Conservation (phyloP, 1,140 invertebrate genomes). For the Drosophila ohnishii region DNA sequence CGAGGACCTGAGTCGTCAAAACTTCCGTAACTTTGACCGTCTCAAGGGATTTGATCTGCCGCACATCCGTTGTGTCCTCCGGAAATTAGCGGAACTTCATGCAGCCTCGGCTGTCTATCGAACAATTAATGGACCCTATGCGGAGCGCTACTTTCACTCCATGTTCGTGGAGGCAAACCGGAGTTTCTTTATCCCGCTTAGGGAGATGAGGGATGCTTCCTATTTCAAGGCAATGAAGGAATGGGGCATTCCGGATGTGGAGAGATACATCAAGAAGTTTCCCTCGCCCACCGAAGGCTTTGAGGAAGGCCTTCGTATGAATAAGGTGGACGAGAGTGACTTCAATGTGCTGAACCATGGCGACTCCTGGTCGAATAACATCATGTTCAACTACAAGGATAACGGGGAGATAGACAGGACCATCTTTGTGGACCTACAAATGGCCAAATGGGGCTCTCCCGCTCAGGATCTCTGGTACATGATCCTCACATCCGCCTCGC, state of each 20-base stretch:
- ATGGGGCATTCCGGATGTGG: conserved; percentile 56
- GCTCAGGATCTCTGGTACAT: conserved; percentile 68
- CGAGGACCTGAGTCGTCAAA: conserved; percentile 85
- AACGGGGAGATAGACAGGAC: conserved; percentile 71
- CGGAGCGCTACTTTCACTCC: conserved; percentile 23
- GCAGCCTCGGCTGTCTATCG: conserved; percentile 82
- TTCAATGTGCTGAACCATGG: conserved; percentile 87
- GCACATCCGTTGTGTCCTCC: conserved; percentile 83
- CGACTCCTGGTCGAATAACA: conserved; percentile 84
- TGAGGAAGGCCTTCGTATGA: conserved; percentile 21
- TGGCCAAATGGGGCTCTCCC: conserved; percentile 64
- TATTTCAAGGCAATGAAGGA: conserved; percentile 41
- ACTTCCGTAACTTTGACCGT: conserved; percentile 84
- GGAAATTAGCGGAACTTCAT: conserved; percentile 84
- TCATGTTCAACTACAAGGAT: conserved; percentile 80
- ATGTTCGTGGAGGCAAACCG: conserved; percentile 51
- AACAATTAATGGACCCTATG: conserved; percentile 59
- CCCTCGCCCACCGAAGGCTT: conserved; percentile 14
- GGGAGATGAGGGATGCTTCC: conserved; percentile 11
- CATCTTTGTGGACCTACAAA: conserved; percentile 63
- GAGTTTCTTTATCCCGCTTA: conserved; percentile 24
- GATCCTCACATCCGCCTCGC: conserved; percentile 46
- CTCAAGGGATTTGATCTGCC: conserved; percentile 84
- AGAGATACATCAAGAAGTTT: conserved; percentile 38
- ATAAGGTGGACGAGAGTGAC: conserved; percentile 78